Conservation (phyloP, 2,888 invertebrate species). For the Athalia circularis region DNA sequence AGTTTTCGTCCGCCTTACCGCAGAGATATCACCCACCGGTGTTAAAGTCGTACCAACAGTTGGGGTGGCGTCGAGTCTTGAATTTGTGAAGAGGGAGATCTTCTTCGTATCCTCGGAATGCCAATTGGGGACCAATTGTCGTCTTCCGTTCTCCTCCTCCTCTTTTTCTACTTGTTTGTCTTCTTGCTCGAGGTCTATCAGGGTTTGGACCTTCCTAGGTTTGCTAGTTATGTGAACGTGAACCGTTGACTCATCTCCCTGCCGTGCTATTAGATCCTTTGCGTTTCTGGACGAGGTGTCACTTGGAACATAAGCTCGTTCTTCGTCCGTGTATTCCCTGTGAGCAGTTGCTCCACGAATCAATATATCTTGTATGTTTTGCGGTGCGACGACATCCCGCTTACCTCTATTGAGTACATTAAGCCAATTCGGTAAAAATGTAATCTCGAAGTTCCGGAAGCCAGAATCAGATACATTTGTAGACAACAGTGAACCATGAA, state of each 20-base stretch:
- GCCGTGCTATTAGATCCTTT: not conserved
- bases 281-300: not conserved
- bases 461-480: not conserved
- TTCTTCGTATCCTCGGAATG: not conserved
- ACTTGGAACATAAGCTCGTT: not conserved
- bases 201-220: constrained; percentile 12
- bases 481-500: not conserved
- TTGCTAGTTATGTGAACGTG: constrained; percentile 10
- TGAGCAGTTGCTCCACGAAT: constrained; percentile 34
- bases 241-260: constrained; percentile 33
- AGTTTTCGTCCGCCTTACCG: not conserved
- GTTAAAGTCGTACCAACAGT: not conserved
- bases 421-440: too few relatives aligned
- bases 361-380: constrained; percentile 24
- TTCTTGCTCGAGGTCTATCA: constrained; percentile 15
- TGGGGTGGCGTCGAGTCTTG: not conserved
- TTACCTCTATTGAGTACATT: not conserved
- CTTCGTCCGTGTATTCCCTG: constrained; percentile 5
- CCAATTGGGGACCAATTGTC: not conserved
- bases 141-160: not conserved
- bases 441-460: too few relatives aligned
- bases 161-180: not conserved
- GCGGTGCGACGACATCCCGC: constrained; percentile 13
- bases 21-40: not conserved
- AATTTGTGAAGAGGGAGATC: not conserved